Conservation (phyloP, 2,888 invertebrate genomes). For the Rhogogaster chlorosoma region DNA sequence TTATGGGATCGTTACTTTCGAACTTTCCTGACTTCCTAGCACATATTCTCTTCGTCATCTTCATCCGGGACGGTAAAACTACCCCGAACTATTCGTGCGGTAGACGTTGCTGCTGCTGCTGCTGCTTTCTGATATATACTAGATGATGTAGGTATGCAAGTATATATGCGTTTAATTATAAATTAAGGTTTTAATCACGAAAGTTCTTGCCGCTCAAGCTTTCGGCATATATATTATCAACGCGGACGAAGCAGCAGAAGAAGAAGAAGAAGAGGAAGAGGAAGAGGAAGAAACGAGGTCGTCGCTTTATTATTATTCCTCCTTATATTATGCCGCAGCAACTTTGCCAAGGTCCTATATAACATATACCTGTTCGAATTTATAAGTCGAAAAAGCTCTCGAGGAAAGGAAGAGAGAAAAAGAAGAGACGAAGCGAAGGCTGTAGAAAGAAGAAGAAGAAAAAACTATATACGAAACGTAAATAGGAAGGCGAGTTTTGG, state of each 20-base stretch:
- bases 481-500: too few relatives aligned
- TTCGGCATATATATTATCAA: conserved; percentile 67
- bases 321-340: background rate
- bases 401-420: background rate
- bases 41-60: background rate
- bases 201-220: conserved; percentile 69
- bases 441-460: background rate
- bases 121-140: background rate
- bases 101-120: background rate
- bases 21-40: background rate
- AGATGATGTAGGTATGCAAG: background rate
- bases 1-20: too few relatives aligned
- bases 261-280: too few relatives aligned
- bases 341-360: background rate
- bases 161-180: conserved; percentile 69
- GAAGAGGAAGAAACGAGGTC: background rate
- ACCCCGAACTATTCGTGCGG: background rate
- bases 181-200: conserved; percentile 74
- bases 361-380: background rate
- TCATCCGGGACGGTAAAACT: background rate
- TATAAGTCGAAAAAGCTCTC: background rate
- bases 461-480: too few relatives aligned
- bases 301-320: conserved; percentile 35
- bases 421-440: background rate
- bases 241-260: conserved; percentile 38